These are phyloP conservation scores for Melipona quadrifasciata DNA, from an alignment of 1,140 invertebrate species.

Conservation along the genomic window DNA sequence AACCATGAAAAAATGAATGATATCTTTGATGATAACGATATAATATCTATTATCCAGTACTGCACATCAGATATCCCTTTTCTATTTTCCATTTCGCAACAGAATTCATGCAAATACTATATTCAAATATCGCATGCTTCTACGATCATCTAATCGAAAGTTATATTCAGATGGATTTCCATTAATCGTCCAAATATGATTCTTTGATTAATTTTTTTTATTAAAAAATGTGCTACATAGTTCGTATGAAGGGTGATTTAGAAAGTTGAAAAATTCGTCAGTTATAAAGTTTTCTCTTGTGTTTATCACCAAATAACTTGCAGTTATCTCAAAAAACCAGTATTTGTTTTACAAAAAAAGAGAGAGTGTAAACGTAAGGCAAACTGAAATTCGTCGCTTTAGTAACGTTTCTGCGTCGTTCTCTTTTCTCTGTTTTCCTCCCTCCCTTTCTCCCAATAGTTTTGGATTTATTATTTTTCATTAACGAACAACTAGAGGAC, in stretches of 20 bases:
- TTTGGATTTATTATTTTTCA: constrained; percentile 50
- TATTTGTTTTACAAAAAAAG: background rate
- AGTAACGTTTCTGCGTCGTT: background rate
- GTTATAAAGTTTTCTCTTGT: background rate
- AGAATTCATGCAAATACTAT: background rate
- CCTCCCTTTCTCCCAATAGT: background rate
- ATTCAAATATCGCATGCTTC: background rate
- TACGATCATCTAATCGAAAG: background rate
- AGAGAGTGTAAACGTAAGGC: background rate
- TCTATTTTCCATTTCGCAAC: constrained; percentile 2
- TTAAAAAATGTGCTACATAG: too few species aligned
- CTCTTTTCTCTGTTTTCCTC: background rate
- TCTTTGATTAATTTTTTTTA: background rate
- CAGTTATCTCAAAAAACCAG: background rate
- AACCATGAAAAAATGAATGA: constrained; percentile 3
- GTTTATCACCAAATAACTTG: background rate
- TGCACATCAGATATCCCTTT: background rate
- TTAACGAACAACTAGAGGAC: constrained; percentile 24
- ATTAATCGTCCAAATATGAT: background rate
- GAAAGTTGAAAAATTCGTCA: too few species aligned
- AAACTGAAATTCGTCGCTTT: background rate
- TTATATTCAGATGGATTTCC: background rate
- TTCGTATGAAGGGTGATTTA: too few species aligned
- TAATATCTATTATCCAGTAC: background rate
- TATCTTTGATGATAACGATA: constrained; percentile 29